Conservation (phyloP, 64 coral and sea anemone genomes). For the Dendronephthya gigantea region DNA sequence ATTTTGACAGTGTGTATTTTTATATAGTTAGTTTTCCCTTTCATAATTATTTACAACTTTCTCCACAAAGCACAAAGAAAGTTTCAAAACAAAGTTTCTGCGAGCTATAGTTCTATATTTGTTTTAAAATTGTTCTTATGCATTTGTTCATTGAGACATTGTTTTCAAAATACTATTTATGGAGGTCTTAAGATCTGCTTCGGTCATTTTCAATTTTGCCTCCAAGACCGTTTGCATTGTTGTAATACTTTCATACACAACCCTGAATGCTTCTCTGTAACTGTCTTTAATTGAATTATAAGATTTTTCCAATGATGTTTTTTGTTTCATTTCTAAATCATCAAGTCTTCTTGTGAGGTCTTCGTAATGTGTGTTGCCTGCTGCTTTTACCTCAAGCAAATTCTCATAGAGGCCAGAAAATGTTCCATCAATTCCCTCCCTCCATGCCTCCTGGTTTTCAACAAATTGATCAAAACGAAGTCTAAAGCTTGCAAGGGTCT, state of each 20-base stretch:
- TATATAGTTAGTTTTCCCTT: no score
- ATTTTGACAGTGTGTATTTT: no score
- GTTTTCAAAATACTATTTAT: not conserved
- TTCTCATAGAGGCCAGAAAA: not conserved
- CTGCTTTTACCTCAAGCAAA: not conserved
- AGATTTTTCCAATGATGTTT: not conserved
- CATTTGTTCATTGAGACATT: not conserved
- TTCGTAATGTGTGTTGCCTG: not conserved
- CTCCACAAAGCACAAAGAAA: no score
- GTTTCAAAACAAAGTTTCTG: no score
- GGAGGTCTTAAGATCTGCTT: conserved; percentile 4
- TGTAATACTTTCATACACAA: conserved; percentile 7
- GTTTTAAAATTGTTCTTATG: no score
- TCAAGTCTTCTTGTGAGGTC: not conserved
- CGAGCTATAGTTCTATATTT: no score
- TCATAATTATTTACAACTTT: no score
- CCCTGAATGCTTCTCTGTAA: not conserved
- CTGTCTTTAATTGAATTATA: not conserved
- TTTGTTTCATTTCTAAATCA: not conserved
- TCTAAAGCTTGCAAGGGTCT: not conserved
- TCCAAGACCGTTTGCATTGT: conserved; percentile 10
- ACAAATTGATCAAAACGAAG: not conserved
- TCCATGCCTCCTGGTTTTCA: not conserved
- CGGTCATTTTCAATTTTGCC: not conserved
- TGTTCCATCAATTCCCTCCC: not conserved